Percentiles rank a stretch among this genome's conserved stretches.
These are phyloP conservation scores for Astreopora myriophthalma DNA, from an alignment of 64 coral and sea anemone genomes.

Conservation along the genomic window DNA sequence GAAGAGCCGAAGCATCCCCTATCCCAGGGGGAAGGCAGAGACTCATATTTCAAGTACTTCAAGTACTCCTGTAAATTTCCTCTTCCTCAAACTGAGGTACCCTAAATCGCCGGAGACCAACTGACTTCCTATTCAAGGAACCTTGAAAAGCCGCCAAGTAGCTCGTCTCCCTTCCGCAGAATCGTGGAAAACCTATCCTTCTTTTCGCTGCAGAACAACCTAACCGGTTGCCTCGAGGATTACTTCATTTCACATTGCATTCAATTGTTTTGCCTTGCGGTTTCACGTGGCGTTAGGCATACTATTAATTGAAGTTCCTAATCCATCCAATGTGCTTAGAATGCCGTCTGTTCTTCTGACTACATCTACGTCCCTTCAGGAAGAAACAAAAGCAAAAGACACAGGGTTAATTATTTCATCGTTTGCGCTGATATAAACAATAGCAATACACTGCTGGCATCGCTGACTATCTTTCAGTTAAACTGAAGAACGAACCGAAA, in stretches of 20 bases:
- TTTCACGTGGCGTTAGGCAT: neutral
- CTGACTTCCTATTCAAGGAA: neutral
- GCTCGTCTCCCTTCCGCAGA: neutral
- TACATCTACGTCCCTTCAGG: slow-evolving; percentile 22
- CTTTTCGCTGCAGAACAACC: neutral
- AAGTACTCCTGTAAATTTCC: too few relatives aligned
- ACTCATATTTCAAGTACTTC: too few relatives aligned
- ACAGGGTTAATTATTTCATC: neutral
- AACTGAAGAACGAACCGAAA: too few relatives aligned
- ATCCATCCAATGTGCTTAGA: slow-evolving; percentile 9
- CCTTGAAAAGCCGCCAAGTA: too few relatives aligned
- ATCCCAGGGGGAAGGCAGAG: too few relatives aligned
- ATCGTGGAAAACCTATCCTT: neutral
- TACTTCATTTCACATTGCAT: neutral
- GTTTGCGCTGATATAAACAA: neutral
- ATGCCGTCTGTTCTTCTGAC: slow-evolving; percentile 19
- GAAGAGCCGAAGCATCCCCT: neutral
- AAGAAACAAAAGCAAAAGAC: neutral
- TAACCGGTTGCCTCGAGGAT: neutral
- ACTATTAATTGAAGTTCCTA: neutral
- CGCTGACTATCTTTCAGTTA: too few relatives aligned
- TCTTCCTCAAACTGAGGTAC: too few relatives aligned
- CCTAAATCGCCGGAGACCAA: too few relatives aligned
- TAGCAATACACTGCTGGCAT: too few relatives aligned
- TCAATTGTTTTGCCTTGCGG: neutral